A percentile compares a stretch with the other conserved stretches of the same genome.
These are phyloP conservation scores for Azemiops feae DNA, from an alignment of 2,113 vertebrate species.

Conservation along the genomic window DNA sequence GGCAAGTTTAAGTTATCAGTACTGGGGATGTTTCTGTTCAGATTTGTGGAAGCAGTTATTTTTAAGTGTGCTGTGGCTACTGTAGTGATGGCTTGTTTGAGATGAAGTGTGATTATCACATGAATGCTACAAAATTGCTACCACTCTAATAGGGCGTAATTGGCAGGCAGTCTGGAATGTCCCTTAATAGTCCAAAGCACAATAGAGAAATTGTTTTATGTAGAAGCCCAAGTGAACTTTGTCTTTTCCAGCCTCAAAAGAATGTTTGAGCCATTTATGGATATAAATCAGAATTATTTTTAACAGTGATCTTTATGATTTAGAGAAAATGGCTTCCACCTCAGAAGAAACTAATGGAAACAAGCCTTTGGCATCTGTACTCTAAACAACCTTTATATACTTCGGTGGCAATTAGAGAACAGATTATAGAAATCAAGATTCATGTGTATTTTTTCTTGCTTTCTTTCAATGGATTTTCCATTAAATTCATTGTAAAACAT, in stretches of 20 bases:
- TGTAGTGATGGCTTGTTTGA: background rate
- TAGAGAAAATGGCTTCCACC: constrained; percentile 32
- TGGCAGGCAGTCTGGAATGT: constrained; percentile 40
- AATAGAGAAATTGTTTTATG: constrained; percentile 50
- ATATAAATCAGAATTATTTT: constrained; percentile 55
- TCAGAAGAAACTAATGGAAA: constrained; percentile 37
- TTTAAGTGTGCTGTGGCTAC: background rate
- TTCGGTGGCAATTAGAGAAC: background rate
- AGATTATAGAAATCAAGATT: background rate
- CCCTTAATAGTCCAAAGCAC: constrained; percentile 41
- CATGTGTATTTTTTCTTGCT: background rate
- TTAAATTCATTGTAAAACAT: background rate
- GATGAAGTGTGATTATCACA: constrained; percentile 37
- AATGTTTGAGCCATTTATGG: constrained; percentile 18
- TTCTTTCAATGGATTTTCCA: background rate
- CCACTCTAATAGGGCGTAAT: constrained; percentile 31
- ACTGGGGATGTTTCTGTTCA: background rate
- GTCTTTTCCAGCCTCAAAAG: constrained; percentile 32
- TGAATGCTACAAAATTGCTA: constrained; percentile 38
- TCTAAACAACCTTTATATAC: background rate
- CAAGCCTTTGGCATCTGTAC: background rate
- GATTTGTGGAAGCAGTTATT: constrained; percentile 3
- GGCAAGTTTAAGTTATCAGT: background rate
- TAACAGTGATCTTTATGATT: constrained; percentile 35
- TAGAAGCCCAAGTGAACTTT: constrained; percentile 50